Conservation (phyloP, 1,140 invertebrate genomes). For the Dryas iulia region DNA sequence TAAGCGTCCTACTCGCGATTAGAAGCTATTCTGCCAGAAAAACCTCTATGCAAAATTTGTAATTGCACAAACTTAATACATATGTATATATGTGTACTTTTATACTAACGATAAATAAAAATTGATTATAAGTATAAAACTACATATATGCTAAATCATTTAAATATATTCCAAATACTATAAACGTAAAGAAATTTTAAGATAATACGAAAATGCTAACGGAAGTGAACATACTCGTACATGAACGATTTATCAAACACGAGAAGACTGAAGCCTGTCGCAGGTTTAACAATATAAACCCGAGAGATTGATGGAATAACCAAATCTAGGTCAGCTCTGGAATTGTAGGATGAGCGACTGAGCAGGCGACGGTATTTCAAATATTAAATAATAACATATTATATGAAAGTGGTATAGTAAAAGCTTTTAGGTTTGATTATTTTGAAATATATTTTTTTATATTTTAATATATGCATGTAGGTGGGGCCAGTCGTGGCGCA, state of each 20-base stretch:
- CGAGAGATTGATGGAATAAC: slow-evolving; percentile 18
- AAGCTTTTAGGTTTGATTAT: background rate
- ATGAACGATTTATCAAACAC: slow-evolving; percentile 1
- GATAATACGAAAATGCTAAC: background rate
- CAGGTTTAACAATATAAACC: slow-evolving; percentile 8
- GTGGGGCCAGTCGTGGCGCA: too few relatives aligned
- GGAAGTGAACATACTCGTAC: background rate
- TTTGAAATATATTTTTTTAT: background rate
- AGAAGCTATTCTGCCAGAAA: too few relatives aligned
- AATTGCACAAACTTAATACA: too few relatives aligned
- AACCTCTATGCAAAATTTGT: too few relatives aligned
- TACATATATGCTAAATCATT: too few relatives aligned
- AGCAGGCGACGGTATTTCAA: background rate
- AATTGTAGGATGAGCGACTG: background rate
- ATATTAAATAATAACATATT: slow-evolving; percentile 8
- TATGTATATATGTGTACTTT: too few relatives aligned
- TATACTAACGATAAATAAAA: too few relatives aligned
- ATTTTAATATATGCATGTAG: background rate
- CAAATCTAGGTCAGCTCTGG: slow-evolving; percentile 11
- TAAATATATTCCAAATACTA: too few relatives aligned
- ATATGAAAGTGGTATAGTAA: too few relatives aligned
- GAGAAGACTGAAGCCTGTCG: slow-evolving; percentile 4
- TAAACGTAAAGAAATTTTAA: background rate
- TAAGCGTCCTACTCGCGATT: too few relatives aligned
- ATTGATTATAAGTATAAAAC: too few relatives aligned